phyloP scores from a whole-genome alignment of 2,797 vertebrate genomes.

The Periophthalmus magnuspinnatus region DNA sequence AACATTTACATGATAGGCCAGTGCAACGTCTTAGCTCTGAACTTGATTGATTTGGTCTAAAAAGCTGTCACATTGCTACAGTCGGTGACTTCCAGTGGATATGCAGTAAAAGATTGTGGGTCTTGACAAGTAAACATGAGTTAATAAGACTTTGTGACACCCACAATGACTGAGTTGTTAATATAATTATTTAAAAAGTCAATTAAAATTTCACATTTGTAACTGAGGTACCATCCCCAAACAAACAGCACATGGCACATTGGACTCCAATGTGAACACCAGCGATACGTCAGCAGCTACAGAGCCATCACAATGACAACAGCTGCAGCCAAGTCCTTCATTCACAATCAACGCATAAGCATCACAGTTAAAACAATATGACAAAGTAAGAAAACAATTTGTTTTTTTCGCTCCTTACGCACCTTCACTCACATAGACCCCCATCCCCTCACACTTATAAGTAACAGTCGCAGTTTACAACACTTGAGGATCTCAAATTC shows the following conservation, averaged over 20 bases:
- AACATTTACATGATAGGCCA: conserved; percentile 58
- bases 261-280: conserved; percentile 57
- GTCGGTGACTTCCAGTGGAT: conserved; percentile 69
- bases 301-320: conserved; percentile 29
- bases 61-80: conserved; percentile 65
- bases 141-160: conserved; percentile 35
- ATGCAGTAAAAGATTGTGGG: conserved; percentile 43
- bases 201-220: conserved; percentile 73
- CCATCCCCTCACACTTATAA: conserved; percentile 39
- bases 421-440: conserved; percentile 35
- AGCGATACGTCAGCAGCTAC: conserved; percentile 42
- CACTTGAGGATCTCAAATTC: conserved; percentile 28
- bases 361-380: conserved; percentile 69
- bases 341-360: conserved; percentile 59
- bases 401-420: conserved; percentile 38
- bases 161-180: conserved; percentile 63
- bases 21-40: conserved; percentile 66
- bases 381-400: conserved; percentile 63
- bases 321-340: conserved; percentile 64
- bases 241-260: conserved; percentile 61
- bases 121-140: conserved; percentile 35
- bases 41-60: conserved; percentile 61
- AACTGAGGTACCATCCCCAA: conserved; percentile 46
- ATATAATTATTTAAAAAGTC: conserved; percentile 56
- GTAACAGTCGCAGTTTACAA: conserved; percentile 60